A percentile compares a stretch with the other conserved stretches of the same genome.
Evolutionary conservation across 2,113 vertebrate species (phyloP).

Genomic region (Apistogramma diplotaenia): DNA sequence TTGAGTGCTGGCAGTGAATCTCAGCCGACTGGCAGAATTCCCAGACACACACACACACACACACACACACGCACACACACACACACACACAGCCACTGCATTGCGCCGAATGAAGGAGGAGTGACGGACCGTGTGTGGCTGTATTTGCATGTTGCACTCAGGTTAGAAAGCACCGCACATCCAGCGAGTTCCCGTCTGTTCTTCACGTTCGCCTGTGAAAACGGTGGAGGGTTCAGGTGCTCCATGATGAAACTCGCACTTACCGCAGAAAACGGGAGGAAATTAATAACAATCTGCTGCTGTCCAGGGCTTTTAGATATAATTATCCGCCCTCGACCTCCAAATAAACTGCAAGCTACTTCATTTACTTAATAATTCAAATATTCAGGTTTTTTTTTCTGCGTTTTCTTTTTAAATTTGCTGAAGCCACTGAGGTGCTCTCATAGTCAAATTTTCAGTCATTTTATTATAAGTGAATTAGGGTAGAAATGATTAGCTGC

Average conservation of each 20-base stretch:
- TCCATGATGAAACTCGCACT: background rate
- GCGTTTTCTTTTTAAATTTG: rapidly evolving
- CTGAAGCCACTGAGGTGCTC: background rate
- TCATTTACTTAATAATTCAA: background rate
- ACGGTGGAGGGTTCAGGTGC: background rate
- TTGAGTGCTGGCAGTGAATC: slow-evolving; percentile 50
- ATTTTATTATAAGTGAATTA: background rate
- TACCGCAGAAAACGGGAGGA: background rate
- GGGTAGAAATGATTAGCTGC: background rate
- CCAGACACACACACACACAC: slow-evolving; percentile 31
- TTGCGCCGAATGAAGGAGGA: slow-evolving; percentile 51
- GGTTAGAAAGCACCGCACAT: slow-evolving; percentile 1
- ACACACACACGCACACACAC: slow-evolving; percentile 25
- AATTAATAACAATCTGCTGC: background rate
- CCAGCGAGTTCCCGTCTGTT: background rate
- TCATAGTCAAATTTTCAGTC: background rate
- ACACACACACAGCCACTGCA: slow-evolving; percentile 39
- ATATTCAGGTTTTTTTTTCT: background rate
- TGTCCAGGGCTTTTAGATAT: background rate
- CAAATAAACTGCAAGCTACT: background rate
- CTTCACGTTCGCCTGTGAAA: background rate
- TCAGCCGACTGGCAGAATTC: slow-evolving; percentile 55
- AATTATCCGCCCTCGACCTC: background rate
- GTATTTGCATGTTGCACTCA: slow-evolving; percentile 35
- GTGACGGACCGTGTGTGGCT: slow-evolving; percentile 19